phyloP scores from a whole-genome alignment of 1,140 invertebrate genomes.

The Holcopasites calliopsidis region DNA sequence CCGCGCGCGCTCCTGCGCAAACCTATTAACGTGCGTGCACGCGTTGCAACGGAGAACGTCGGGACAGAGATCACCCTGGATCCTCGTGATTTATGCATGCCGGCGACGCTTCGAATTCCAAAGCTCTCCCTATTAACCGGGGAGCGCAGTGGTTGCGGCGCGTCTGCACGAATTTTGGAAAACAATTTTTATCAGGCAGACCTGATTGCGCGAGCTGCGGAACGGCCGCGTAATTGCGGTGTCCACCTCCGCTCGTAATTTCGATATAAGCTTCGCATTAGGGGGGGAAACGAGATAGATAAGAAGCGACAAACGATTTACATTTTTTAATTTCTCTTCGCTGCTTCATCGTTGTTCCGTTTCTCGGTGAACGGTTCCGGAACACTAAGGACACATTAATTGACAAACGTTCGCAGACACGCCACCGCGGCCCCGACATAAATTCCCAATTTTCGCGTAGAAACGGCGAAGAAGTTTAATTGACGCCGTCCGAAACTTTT shows the following conservation, averaged over 20 bases:
- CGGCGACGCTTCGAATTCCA: constrained; percentile 39
- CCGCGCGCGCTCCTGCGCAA: constrained; percentile 22
- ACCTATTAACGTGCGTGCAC: constrained; percentile 54
- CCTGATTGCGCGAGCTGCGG: neutral
- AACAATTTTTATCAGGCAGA: constrained; percentile 28
- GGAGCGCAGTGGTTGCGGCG: neutral
- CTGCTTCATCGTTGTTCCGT: neutral
- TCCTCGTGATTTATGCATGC: constrained; percentile 52
- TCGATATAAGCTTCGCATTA: constrained; percentile 38
- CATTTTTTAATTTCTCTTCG: neutral
- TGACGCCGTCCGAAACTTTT: constrained; percentile 69
- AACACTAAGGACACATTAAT: constrained; percentile 54
- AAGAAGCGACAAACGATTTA: neutral
- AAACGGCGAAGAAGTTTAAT: constrained; percentile 71
- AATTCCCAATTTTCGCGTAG: constrained; percentile 68
- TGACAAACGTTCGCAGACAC: constrained; percentile 54
- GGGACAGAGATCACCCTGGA: constrained; percentile 3
- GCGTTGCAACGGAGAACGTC: constrained; percentile 18
- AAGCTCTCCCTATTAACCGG: constrained; percentile 46
- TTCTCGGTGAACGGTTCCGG: neutral
- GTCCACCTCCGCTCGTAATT: constrained; percentile 29
- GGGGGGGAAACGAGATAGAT: neutral
- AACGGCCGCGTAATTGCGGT: constrained; percentile 39
- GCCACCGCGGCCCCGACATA: constrained; percentile 43
- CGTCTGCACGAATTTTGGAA: constrained; percentile 48